Conservation (phyloP, 1,140 invertebrate genomes). For the Patella vulgata region DNA sequence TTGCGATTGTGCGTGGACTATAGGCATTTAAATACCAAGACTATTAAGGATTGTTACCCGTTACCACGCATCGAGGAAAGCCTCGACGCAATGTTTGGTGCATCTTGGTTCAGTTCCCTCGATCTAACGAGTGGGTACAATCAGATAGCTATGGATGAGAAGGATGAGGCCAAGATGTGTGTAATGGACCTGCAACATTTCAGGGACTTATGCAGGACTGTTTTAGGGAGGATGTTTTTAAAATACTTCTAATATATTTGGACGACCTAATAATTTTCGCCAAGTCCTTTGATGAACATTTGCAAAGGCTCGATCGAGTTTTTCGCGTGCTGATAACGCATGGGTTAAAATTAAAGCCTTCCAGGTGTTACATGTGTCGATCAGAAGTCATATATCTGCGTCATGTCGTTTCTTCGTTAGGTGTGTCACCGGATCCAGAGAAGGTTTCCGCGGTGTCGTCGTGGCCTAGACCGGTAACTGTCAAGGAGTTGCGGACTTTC, state of each 20-base stretch:
- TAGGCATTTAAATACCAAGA: conserved; percentile 65
- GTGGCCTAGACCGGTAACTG: conserved; percentile 42
- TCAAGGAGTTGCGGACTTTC: conserved; percentile 64
- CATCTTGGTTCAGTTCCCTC: conserved; percentile 64
- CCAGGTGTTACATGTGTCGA: conserved; percentile 65
- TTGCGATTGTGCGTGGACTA: conserved; percentile 53
- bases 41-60: conserved; percentile 68
- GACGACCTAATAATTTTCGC: conserved; percentile 50
- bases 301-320: conserved; percentile 38
- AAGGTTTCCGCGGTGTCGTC: conserved; percentile 50
- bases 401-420: conserved; percentile 29
- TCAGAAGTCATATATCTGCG: conserved; percentile 29
- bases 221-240: conserved; percentile 41
- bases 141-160: no score
- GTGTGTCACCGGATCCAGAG: no score
- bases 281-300: conserved; percentile 32
- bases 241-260: conserved; percentile 39
- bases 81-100: conserved; percentile 59
- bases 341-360: conserved; percentile 32
- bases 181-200: conserved; percentile 66
- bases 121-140: conserved; percentile 63
- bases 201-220: conserved; percentile 69
- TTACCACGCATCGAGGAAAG: conserved; percentile 69
- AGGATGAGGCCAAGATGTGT: conserved; percentile 62
- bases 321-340: conserved; percentile 36